Base-by-base conservation (phyloP, 35 echinoderm and acorn worm genomes). In the Stichopus chloronotus region DNA sequence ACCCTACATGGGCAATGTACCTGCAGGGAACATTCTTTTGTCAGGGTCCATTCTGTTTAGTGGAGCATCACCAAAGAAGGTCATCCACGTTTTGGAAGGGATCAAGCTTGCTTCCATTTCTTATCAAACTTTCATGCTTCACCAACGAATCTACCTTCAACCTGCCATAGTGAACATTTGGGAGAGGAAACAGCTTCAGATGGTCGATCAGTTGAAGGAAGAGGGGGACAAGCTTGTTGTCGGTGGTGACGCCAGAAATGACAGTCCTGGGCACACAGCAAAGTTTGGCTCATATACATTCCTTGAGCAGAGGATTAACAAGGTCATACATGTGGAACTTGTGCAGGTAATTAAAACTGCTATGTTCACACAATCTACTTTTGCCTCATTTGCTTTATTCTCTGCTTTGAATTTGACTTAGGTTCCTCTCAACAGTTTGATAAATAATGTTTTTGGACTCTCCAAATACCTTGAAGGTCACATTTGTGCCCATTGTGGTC, bases 261-360 rank as follows among this genome's bases (percentile, higher is more conserved):
- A 95, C 60, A 97, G 96, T 59, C 93, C 96, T 5, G 96, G 96
- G 3, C 96, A 97, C 59, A 93, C 91, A 25, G 96, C 96, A 6
- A 93, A 97, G 56, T 97, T 84, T 87, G 93, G 96, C 5, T 52
- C 63, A 1, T 97, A 97, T 53, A 93, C 90, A 0, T 61, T 89
- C 5, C 86, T 97, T 53, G 96, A 97, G 60, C 86, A 86, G 52
- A 85, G 59, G 3, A 14, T 86, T 10, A 90, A 91, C 78, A 95
- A 97, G 72, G 87, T 97, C 89, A 72, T 97, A 19, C 90, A 97
- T 87, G 14, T 97, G 5, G 55, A 95, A 78, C 24, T 97, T 3
- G 96, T 95, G 9, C 93, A 93, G 92, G 91, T 97, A 79, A 58
- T 30, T n/a, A n/a, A n/a, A n/a, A n/a, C 14, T 25, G 11, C 52